Evolutionary conservation across 1,140 invertebrate genomes (phyloP).

Genomic region (Aradophagus sp.): DNA sequence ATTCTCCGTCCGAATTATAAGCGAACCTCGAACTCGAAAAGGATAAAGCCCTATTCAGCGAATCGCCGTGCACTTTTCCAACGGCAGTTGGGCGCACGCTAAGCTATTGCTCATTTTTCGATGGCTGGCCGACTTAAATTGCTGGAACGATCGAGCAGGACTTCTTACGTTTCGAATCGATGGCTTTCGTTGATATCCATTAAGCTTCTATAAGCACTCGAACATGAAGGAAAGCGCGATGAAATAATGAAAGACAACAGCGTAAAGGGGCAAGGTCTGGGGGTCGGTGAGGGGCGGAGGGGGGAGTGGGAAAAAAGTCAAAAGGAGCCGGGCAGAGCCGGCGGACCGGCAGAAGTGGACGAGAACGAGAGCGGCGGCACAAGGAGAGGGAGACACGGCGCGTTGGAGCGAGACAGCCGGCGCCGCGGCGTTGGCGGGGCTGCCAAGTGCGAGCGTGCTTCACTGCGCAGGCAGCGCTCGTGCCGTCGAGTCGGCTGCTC

Average conservation of each 20-base stretch:
- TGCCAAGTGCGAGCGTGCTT: conserved; percentile 43
- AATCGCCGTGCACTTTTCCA: no score
- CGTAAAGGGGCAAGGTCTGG: conserved; percentile 12
- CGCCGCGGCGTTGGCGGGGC: conserved; percentile 47
- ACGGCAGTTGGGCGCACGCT: no score
- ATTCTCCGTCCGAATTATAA: no score
- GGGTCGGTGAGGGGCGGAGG: no score
- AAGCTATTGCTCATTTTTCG: no score
- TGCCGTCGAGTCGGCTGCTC: conserved; percentile 52
- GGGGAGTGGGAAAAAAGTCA: conserved; percentile 16
- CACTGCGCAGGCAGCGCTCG: conserved; percentile 60
- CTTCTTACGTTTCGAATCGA: conserved; percentile 16
- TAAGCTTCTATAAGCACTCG: conserved; percentile 35
- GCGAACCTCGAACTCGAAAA: no score
- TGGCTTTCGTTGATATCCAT: conserved; percentile 35
- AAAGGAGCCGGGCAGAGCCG: conserved; percentile 31
- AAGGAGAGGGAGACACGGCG: conserved; percentile 20
- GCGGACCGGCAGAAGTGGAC: conserved; percentile 30
- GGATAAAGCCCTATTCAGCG: no score
- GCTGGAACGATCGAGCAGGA: no score
- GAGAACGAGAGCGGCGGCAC: conserved; percentile 32
- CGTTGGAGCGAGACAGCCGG: conserved; percentile 32
- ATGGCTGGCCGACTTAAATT: no score
- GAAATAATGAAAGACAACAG: conserved; percentile 44
- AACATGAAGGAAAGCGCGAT: conserved; percentile 34